Percentiles rank a stretch among this genome's conserved stretches.
phyloP scores from a whole-genome alignment of 2,888 invertebrate genomes.

The Sarcophaga subvicina region DNA sequence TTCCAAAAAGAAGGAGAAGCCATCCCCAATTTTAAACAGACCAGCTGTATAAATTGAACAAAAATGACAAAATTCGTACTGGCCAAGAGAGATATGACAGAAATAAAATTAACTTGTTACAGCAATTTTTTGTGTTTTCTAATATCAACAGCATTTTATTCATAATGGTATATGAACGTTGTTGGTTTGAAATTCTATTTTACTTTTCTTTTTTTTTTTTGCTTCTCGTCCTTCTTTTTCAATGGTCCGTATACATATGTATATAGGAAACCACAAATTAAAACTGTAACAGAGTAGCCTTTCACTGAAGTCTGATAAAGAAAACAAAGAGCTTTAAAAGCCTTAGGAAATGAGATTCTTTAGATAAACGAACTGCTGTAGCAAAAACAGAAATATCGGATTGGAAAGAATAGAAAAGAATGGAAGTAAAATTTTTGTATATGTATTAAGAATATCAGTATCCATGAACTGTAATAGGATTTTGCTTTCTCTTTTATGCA shows the following conservation, averaged over 20 bases:
- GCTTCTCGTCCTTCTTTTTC: not conserved
- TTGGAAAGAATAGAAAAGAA: not conserved
- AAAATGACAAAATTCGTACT: conserved; percentile 33
- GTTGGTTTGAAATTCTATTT: not conserved
- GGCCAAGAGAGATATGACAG: conserved; percentile 57
- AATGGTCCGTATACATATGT: not conserved
- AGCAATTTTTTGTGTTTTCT: not conserved
- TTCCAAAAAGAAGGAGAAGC: not conserved
- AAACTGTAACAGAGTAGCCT: not conserved
- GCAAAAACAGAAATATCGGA: too few species aligned
- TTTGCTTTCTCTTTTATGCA: too few species aligned
- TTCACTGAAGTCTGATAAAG: not conserved
- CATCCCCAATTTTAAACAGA: not conserved
- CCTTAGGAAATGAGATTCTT: not conserved
- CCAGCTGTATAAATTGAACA: too few species aligned
- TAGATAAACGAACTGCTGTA: too few species aligned
- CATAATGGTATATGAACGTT: too few species aligned
- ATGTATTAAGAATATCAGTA: too few species aligned
- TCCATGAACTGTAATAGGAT: too few species aligned
- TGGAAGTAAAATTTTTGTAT: not conserved
- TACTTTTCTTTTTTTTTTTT: not conserved
- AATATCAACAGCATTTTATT: too few species aligned
- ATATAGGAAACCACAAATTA: conserved; percentile 38
- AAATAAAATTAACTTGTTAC: conserved; percentile 54
- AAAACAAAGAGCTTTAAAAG: conserved; percentile 14